Conservation (phyloP, 2,888 invertebrate genomes). For the Lithodes maja region DNA sequence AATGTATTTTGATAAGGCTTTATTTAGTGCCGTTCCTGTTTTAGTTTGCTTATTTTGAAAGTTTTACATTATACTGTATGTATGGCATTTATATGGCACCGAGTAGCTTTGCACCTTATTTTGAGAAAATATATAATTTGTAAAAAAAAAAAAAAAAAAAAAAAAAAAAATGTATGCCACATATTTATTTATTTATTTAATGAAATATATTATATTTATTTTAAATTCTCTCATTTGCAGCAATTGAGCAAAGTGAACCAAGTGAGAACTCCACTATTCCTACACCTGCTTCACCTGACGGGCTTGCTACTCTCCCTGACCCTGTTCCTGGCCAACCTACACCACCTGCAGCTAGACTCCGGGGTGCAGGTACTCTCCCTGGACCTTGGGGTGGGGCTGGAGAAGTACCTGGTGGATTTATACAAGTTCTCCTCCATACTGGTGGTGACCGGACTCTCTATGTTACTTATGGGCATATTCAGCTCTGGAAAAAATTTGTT, state of each 20-base stretch:
- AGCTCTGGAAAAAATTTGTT: conserved; percentile 49
- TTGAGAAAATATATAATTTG: too few relatives aligned
- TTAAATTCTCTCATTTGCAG: neutral
- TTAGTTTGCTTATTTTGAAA: too few relatives aligned
- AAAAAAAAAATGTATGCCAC: too few relatives aligned
- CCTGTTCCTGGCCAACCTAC: conserved; percentile 46
- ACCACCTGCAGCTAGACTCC: conserved; percentile 52
- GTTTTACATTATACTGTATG: too few relatives aligned
- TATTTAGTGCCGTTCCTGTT: too few relatives aligned
- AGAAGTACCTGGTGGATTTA: conserved; percentile 33
- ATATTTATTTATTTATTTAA: neutral
- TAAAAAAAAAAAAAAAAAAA: neutral
- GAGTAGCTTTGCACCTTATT: too few relatives aligned
- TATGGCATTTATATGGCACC: too few relatives aligned
- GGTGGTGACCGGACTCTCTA: conserved; percentile 30
- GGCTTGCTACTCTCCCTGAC: conserved; percentile 33
- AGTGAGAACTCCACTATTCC: conserved; percentile 13
- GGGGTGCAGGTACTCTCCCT: conserved; percentile 42
- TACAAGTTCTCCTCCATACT: conserved; percentile 40
- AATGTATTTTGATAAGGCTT: too few relatives aligned
- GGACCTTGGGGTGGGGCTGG: conserved; percentile 45
- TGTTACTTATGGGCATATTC: conserved; percentile 48
- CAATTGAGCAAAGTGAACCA: neutral
- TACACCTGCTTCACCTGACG: conserved; percentile 22
- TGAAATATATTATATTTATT: neutral